A percentile compares a stretch with the other conserved stretches of the same genome.
Conservation (phyloP, 1,140 invertebrate genomes). For the Andricus grossulariae region DNA sequence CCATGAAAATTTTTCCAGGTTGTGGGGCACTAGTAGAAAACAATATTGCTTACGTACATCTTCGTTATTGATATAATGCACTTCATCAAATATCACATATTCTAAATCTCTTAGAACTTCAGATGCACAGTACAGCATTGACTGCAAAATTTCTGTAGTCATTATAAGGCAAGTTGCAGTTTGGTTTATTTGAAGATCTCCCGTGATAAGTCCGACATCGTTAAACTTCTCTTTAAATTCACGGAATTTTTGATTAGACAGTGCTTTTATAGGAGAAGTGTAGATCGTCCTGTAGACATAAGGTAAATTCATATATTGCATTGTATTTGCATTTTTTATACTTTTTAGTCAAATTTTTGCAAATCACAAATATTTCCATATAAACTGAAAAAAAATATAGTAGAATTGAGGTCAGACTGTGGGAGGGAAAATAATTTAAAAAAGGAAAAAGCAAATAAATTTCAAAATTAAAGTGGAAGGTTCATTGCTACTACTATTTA, state of each 20-base stretch:
- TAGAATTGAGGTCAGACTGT: too few relatives aligned
- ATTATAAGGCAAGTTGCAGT: conserved; percentile 97
- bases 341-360: conserved; percentile 34
- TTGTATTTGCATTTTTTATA: background rate
- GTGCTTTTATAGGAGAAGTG: conserved; percentile 99
- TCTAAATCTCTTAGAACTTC: conserved; percentile 97
- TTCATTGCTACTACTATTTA: too few relatives aligned
- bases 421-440: too few relatives aligned
- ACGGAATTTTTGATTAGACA: conserved; percentile 99
- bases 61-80: conserved; percentile 98
- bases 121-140: conserved; percentile 97
- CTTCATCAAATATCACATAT: conserved; percentile 99
- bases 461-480: too few relatives aligned
- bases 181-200: conserved; percentile 96
- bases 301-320: background rate
- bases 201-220: conserved; percentile 96
- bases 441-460: too few relatives aligned
- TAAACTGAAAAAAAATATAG: background rate
- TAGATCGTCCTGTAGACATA: conserved; percentile 89
- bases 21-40: background rate
- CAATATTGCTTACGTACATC: conserved; percentile 80
- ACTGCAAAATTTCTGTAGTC: conserved; percentile 99
- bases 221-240: conserved; percentile 96
- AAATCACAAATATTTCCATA: background rate
- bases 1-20: too few relatives aligned